Evolutionary conservation across 2,888 invertebrate genomes (phyloP).

Genomic region (Drosophila colorata): DNA sequence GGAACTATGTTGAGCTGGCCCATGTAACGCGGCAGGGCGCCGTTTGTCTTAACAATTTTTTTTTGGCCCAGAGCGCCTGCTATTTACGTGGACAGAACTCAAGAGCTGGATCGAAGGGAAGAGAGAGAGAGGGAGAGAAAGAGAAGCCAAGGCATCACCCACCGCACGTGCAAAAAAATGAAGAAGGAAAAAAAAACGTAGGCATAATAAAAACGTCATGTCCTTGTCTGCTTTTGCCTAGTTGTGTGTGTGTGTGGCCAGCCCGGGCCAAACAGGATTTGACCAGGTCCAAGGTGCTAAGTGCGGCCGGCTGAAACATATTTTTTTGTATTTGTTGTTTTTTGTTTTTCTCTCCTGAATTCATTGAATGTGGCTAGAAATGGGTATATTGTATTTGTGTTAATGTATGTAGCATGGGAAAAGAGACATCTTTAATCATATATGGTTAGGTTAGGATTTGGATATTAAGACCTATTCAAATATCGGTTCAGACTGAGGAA

Average conservation of each 20-base stretch:
- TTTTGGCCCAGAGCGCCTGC: conserved; percentile 45
- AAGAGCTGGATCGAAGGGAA: neutral
- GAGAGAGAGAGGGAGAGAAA: neutral
- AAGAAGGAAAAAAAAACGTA: conserved; percentile 13
- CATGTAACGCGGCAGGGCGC: conserved; percentile 75
- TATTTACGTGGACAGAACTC: neutral
- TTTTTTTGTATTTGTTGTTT: conserved; percentile 19
- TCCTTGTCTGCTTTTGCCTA: conserved; percentile 62
- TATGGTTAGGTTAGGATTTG: too few species aligned
- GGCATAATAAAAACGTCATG: conserved; percentile 77
- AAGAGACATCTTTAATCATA: too few species aligned
- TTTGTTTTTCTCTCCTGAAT: neutral
- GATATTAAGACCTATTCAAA: too few species aligned
- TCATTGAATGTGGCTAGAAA: too few species aligned
- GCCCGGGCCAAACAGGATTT: conserved; percentile 59
- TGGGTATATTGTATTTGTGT: too few species aligned
- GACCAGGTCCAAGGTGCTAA: conserved; percentile 69
- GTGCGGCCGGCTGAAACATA: conserved; percentile 64
- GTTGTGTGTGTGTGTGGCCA: conserved; percentile 59
- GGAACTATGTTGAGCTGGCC: conserved; percentile 47
- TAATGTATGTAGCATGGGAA: too few species aligned
- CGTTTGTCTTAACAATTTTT: conserved; percentile 38
- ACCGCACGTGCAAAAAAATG: conserved; percentile 40
- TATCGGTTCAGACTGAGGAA: too few species aligned
- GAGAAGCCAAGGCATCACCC: conserved; percentile 12